Base-by-base conservation (phyloP, 2,888 invertebrate genomes). In the Oscheius sp. region DNA sequence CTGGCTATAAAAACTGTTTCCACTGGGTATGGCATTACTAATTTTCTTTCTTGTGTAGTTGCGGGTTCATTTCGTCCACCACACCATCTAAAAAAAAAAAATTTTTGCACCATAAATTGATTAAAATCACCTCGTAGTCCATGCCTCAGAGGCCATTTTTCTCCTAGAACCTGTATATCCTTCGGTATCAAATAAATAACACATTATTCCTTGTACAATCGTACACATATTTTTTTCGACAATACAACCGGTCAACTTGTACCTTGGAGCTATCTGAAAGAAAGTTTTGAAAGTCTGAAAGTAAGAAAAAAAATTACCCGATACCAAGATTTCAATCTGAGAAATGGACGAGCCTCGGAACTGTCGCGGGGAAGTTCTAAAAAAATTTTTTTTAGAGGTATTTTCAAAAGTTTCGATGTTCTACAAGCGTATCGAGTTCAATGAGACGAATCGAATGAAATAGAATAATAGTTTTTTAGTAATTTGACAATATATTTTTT, bases 181-280 rank as follows among this genome's bases (percentile, higher is more conserved):
- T 14, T 44, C 59, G 14, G 59, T 44, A 44, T 44, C 59, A 28
- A 44, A 59, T 28, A 59, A 59, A 44, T 59, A 59, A 28, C 59
- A 59, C n/a, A 59, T 22, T 3, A 59, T 28, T 8, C 59, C 44
- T 28, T 59, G 59, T 2, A 59, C 17, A 30, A 59, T 26, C n/a
- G 59, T 59, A 28, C 59, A 59, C 59, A 59, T 59, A 8, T 41
- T 44, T 41, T 59, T 59, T 44, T 59, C 59, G 14, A 59, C 59
- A 4, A 59, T 59, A 26, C 59, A 59, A 2, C 44, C 59, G n/a
- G 59, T 26, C 14, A 59, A 26, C 17, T 28, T 44, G 41, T 59
- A 59, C 14, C 5, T 28, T 6, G 59, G 59, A 28, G 59, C 41
- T 14, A 59, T 44, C 59, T 59, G 28, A 44, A 44, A 22, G 5